Percentiles rank a stretch among this genome's conserved stretches.
These are phyloP conservation scores for Philopedon plagiatum DNA, from an alignment of 2,888 invertebrate species.

Conservation along the genomic window DNA sequence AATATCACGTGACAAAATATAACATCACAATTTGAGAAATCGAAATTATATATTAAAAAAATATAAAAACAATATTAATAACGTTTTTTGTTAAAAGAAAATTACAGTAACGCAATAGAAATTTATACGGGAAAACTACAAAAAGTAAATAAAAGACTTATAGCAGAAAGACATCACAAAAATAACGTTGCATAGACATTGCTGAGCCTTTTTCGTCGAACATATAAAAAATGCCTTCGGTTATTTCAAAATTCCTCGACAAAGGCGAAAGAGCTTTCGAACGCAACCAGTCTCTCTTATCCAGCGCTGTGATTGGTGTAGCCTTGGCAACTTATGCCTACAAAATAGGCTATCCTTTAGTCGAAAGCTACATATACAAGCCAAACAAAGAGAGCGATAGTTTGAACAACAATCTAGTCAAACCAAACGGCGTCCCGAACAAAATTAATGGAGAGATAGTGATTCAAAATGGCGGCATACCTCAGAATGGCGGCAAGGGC, in stretches of 20 bases:
- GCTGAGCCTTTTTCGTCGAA: not conserved
- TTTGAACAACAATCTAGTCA: constrained; percentile 65
- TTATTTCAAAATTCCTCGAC: constrained; percentile 78
- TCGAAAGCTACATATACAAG: constrained; percentile 68
- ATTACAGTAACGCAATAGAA: not conserved
- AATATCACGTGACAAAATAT: not conserved
- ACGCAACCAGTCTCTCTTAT: constrained; percentile 72
- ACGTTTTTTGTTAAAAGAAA: too few relatives aligned
- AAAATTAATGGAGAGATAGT: not conserved
- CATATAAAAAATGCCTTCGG: constrained; percentile 71
- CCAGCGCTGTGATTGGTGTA: constrained; percentile 75
- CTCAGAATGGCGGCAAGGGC: constrained; percentile 49
- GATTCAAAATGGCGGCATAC: constrained; percentile 19
- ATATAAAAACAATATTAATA: too few relatives aligned
- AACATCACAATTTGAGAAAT: not conserved
- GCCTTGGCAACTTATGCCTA: constrained; percentile 73
- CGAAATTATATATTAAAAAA: too few relatives aligned
- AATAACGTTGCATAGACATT: not conserved
- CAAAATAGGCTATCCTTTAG: constrained; percentile 76
- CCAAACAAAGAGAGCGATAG: constrained; percentile 63
- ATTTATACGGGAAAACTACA: not conserved
- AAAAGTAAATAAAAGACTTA: not conserved
- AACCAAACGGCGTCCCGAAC: constrained; percentile 27
- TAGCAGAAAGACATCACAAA: not conserved
- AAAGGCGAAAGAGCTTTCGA: constrained; percentile 72